These are phyloP conservation scores for Hyles euphorbiae DNA, from an alignment of 1,140 invertebrate species.

Conservation along the genomic window DNA sequence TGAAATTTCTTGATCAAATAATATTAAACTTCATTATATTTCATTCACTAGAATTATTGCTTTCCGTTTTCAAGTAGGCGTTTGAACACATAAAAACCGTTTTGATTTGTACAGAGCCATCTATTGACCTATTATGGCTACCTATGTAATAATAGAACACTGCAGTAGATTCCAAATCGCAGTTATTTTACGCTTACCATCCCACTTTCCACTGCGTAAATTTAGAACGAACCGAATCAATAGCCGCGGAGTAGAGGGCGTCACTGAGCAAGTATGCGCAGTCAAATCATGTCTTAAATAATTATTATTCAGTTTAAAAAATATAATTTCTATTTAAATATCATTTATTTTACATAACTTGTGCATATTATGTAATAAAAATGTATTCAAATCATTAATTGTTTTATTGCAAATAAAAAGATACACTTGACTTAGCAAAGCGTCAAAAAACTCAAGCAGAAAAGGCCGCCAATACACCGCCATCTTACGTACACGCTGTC, in stretches of 20 bases:
- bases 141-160: constrained; percentile 37
- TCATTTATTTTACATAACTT: neutral
- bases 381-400: neutral
- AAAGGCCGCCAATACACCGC: constrained; percentile 36
- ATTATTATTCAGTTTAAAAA: too few species aligned
- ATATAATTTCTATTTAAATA: neutral
- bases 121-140: constrained; percentile 45
- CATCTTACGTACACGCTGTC: constrained; percentile 62
- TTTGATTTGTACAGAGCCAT: constrained; percentile 41
- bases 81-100: too few species aligned
- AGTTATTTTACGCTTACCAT: too few species aligned
- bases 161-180: constrained; percentile 32
- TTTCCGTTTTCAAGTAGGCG: too few species aligned
- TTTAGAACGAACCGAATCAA: constrained; percentile 46
- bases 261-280: constrained; percentile 22
- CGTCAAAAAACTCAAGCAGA: constrained; percentile 8
- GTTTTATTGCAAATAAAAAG: neutral
- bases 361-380: neutral
- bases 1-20: too few species aligned
- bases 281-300: constrained; percentile 14
- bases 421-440: constrained; percentile 12
- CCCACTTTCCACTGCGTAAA: constrained; percentile 16
- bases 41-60: too few species aligned
- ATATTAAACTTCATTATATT: too few species aligned
- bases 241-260: constrained; percentile 48